phyloP scores from a whole-genome alignment of 2,113 vertebrate species.

The Lagopus leucura region DNA sequence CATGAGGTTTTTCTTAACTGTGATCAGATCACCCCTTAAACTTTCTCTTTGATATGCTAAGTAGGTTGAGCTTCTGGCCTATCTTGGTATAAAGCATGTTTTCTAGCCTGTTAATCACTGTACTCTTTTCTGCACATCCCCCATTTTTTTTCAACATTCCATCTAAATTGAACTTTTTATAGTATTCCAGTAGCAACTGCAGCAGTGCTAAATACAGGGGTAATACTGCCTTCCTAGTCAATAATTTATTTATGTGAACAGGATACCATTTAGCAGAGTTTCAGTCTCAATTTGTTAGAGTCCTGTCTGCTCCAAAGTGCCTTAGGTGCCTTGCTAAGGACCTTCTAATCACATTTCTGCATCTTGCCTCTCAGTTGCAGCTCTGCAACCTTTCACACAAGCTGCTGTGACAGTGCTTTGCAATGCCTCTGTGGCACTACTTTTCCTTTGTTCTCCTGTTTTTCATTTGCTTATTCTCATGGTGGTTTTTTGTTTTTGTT shows the following conservation, averaged over 20 bases:
- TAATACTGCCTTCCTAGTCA: conserved; percentile 5
- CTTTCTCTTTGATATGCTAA: conserved; percentile 60
- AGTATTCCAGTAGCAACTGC: conserved; percentile 24
- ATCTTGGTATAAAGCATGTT: conserved; percentile 41
- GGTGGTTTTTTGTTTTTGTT: no score
- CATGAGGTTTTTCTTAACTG: background rate
- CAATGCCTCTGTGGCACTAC: background rate
- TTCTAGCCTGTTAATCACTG: conserved; percentile 60
- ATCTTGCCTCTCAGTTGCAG: background rate
- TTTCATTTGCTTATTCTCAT: background rate
- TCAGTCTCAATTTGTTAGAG: conserved; percentile 3
- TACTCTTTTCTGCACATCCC: conserved; percentile 13
- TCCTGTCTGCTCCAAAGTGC: background rate
- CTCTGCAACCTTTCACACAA: background rate
- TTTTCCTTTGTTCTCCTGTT: background rate
- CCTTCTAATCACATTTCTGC: background rate
- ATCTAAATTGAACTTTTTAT: conserved; percentile 41
- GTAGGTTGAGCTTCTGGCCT: conserved; percentile 31
- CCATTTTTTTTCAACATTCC: conserved; percentile 35
- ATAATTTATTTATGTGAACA: conserved; percentile 35
- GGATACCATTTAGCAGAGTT: conserved; percentile 25
- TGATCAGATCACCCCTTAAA: conserved; percentile 60
- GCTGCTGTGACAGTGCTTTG: background rate
- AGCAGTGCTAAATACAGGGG: background rate
- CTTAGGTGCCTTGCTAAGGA: background rate